Percentiles rank a stretch among this genome's conserved stretches.
These are phyloP conservation scores for Melolontha melolontha DNA, from an alignment of 2,888 invertebrate species.

Conservation along the genomic window DNA sequence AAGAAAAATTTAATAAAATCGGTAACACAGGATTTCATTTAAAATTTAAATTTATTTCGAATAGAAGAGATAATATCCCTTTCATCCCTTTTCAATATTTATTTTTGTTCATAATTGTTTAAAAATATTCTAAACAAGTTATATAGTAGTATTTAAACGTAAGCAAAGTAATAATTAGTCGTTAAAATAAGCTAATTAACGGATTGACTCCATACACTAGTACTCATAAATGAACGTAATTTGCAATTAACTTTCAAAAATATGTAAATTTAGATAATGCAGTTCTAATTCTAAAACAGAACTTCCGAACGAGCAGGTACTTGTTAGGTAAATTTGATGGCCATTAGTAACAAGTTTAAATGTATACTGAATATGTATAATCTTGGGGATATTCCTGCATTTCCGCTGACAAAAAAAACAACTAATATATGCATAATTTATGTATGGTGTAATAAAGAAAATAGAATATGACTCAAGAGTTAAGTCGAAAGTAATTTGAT, in stretches of 20 bases:
- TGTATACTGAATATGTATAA: slow-evolving; percentile 11
- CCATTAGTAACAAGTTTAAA: slow-evolving; percentile 13
- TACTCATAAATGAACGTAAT: not conserved
- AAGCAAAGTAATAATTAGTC: no score
- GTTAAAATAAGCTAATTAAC: no score
- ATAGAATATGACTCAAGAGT: slow-evolving; percentile 23
- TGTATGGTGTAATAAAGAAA: slow-evolving; percentile 8
- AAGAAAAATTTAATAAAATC: no score
- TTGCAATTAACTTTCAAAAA: slow-evolving; percentile 5
- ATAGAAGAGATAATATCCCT: no score
- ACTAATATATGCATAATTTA: slow-evolving; percentile 14
- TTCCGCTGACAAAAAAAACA: slow-evolving; percentile 9
- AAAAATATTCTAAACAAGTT: no score
- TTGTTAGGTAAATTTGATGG: slow-evolving; percentile 15
- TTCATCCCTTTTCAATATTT: no score
- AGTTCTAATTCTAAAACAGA: slow-evolving; percentile 14
- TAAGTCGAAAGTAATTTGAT: slow-evolving; percentile 10
- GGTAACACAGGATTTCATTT: no score
- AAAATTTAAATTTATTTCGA: no score
- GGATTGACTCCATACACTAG: not conserved
- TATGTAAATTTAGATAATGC: slow-evolving; percentile 22
- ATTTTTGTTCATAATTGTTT: no score
- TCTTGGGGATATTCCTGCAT: slow-evolving; percentile 5
- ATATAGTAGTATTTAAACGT: no score
- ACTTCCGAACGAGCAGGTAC: slow-evolving; percentile 8